Base-by-base conservation (phyloP, 2,797 vertebrate genomes). In the Coregonus ussuriensis region DNA sequence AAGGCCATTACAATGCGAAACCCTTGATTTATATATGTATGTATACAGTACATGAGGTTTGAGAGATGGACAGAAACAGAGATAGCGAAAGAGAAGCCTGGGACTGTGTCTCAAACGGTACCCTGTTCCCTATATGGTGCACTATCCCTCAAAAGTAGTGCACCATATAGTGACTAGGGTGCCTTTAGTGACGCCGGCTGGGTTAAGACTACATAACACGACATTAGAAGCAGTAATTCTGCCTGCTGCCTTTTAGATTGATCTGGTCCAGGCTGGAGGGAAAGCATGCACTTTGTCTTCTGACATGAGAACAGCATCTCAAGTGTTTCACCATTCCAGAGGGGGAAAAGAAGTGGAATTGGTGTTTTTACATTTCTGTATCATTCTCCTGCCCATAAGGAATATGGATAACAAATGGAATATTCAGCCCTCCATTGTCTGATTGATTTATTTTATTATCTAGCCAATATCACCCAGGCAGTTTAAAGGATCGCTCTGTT, bases 391-490 rank as follows among this genome's bases (percentile, higher is more conserved):
- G 93, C 95, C 96, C 94, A 94, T 93, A 95, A 97, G 96, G 95
- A 96, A 95, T 95, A 94, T 94, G 91, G 95, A 94, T 95, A 96
- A 95, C 94, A 96, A 96, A 96, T 96, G 95, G 95, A 97, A 96
- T 95, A 97, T 91, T 95, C 93, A 93, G 94, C 89, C 93, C 59
- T 62, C 92, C 92, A 91, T 95, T 93, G 95, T 96, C 94, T 96
- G 95, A 97, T 97, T 95, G 96, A 95, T 96, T 94, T 96, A 93
- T 95, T 93, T 94, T 95, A 95, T 95, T 93, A 93, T 94, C 94
- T 92, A 62, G 77, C 91, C 94, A 95, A 94, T 93, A 94, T 94
- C 93, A 93, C 89, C 94, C 92, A 90, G 71, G 93, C 94, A 94
- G 93, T 95, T 94, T 95, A 95, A 95, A 94, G 92, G 91, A 94